Conservation (phyloP, 2,888 invertebrate genomes). For the Eumacrocentrus americanus region DNA sequence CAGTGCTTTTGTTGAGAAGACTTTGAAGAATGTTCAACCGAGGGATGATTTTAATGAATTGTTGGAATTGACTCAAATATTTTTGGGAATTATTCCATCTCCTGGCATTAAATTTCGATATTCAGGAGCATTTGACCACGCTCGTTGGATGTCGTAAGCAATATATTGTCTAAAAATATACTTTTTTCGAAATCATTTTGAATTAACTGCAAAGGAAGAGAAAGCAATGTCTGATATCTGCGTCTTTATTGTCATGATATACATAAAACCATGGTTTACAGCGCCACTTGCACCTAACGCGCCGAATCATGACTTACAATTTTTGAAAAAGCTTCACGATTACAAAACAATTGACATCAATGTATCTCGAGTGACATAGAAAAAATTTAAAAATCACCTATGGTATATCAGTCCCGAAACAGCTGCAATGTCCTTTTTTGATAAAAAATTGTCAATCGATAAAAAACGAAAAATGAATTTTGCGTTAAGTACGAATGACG, state of each 20-base stretch:
- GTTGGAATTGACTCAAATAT: constrained; percentile 33
- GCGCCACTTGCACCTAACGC: constrained; percentile 25
- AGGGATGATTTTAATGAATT: constrained; percentile 37
- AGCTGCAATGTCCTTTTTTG: constrained; percentile 26
- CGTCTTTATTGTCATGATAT: constrained; percentile 28
- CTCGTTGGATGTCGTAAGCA: no score
- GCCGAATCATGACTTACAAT: constrained; percentile 31
- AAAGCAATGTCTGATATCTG: no score
- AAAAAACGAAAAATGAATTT: constrained; percentile 21
- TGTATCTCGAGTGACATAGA: constrained; percentile 15
- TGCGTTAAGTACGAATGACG: background rate
- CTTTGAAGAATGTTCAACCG: constrained; percentile 20
- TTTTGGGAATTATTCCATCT: constrained; percentile 16
- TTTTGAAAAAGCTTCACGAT: constrained; percentile 28
- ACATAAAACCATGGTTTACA: constrained; percentile 33
- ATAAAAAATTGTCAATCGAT: constrained; percentile 18
- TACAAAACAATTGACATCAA: constrained; percentile 17
- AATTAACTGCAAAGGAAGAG: no score
- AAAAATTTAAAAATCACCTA: constrained; percentile 24
- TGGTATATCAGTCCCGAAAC: constrained; percentile 31
- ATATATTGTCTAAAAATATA: background rate
- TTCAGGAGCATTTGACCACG: background rate
- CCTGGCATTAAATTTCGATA: background rate
- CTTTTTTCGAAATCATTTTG: no score
- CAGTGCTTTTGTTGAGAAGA: constrained; percentile 19